A percentile compares a stretch with the other conserved stretches of the same genome.
phyloP scores from a whole-genome alignment of 2,888 invertebrate genomes.

The Ormyrus pomaceus region DNA sequence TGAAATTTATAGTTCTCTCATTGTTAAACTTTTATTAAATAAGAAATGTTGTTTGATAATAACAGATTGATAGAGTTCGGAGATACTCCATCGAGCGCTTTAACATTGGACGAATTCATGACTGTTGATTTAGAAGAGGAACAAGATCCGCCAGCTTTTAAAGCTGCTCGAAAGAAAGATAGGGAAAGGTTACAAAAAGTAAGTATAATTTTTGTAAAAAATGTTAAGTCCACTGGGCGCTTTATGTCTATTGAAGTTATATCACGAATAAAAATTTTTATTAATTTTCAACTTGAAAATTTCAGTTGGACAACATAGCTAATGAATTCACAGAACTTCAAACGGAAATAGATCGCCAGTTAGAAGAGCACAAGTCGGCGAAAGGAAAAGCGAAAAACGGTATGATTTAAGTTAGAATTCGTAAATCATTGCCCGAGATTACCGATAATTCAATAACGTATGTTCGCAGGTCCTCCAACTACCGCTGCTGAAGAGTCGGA shows the following conservation, averaged over 20 bases:
- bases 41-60: neutral
- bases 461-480: conserved; percentile 7
- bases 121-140: conserved; percentile 97
- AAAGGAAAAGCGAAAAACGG: conserved; percentile 65
- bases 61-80: conserved; percentile 92
- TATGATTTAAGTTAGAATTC: conserved; percentile 9
- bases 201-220: conserved; percentile 39
- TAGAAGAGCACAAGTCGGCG: conserved; percentile 78
- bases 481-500: conserved; percentile 68
- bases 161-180: conserved; percentile 91
- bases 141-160: conserved; percentile 97
- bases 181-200: conserved; percentile 89
- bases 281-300: conserved; percentile 41
- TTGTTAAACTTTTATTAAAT: neutral
- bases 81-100: conserved; percentile 95
- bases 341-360: conserved; percentile 88
- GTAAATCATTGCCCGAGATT: neutral
- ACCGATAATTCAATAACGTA: no score
- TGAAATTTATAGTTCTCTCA: neutral
- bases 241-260: neutral
- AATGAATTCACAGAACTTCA: conserved; percentile 86
- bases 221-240: neutral
- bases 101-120: conserved; percentile 98
- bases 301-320: conserved; percentile 73
- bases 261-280: conserved; percentile 69